Conservation (phyloP, 2,888 invertebrate genomes). For the Danaus chrysippus region DNA sequence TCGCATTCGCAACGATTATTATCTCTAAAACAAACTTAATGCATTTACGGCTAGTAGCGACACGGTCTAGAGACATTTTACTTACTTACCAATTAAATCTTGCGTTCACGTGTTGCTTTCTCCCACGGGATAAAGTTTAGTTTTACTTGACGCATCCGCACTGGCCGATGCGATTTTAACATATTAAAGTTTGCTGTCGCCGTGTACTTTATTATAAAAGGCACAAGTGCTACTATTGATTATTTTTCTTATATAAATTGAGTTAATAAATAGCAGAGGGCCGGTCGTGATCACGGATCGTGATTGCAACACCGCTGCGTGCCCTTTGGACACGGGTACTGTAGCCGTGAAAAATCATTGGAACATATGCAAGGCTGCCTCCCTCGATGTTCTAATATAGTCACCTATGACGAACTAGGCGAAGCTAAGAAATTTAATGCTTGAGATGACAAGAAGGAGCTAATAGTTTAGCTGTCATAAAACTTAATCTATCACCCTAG, state of each 20-base stretch:
- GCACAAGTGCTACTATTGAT: constrained; percentile 43
- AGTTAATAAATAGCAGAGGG: constrained; percentile 64
- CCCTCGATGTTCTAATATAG: constrained; percentile 62
- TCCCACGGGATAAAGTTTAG: constrained; percentile 41
- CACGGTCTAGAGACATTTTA: constrained; percentile 74
- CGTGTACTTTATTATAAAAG: constrained; percentile 37
- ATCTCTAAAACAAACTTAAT: constrained; percentile 77
- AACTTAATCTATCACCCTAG: too few species aligned
- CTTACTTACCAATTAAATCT: constrained; percentile 47
- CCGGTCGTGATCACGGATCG: constrained; percentile 75
- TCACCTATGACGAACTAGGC: constrained; percentile 32
- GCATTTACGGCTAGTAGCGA: constrained; percentile 77
- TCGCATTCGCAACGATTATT: constrained; percentile 75
- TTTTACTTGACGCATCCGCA: constrained; percentile 32
- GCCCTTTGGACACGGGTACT: constrained; percentile 75
- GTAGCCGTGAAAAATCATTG: constrained; percentile 78
- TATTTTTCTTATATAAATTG: constrained; percentile 35
- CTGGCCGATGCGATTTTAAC: constrained; percentile 29
- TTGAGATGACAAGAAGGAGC: too few species aligned
- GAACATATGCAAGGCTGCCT: constrained; percentile 72
- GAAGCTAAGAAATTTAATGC: not conserved
- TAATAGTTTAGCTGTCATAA: too few species aligned
- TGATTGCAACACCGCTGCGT: constrained; percentile 77
- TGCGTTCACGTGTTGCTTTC: constrained; percentile 41
- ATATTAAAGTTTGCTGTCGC: constrained; percentile 34